Conservation (phyloP, 1,140 invertebrate species). For the Nasonia vitripennis region DNA sequence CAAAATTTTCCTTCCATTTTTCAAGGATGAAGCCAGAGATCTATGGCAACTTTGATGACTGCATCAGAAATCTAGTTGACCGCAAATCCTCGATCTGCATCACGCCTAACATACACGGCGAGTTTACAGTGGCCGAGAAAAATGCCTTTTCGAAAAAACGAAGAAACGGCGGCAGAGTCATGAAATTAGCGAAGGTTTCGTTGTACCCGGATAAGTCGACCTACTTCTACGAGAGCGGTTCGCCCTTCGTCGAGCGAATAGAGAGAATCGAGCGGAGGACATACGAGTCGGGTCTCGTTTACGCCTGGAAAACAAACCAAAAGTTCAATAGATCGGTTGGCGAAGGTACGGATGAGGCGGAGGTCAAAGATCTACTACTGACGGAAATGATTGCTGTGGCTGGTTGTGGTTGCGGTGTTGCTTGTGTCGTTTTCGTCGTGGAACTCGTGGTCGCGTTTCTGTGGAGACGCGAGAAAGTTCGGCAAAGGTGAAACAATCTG, state of each 20-base stretch:
- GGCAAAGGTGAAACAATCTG: too few species aligned
- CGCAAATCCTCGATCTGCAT: slow-evolving; percentile 9
- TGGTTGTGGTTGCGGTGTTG: too few species aligned
- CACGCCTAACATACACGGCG: background rate
- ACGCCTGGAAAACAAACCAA: background rate
- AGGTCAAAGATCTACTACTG: background rate
- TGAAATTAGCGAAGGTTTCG: slow-evolving; percentile 7
- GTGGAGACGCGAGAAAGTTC: too few species aligned
- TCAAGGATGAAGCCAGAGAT: background rate
- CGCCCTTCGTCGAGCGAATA: slow-evolving; percentile 4
- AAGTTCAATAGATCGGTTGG: background rate
- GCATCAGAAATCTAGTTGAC: background rate
- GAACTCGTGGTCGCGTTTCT: too few species aligned
- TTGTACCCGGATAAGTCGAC: slow-evolving; percentile 9
- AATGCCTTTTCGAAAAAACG: background rate
- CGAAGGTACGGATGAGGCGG: background rate
- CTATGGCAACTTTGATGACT: background rate
- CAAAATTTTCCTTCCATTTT: background rate
- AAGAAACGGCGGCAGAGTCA: background rate
- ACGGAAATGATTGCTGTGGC: background rate
- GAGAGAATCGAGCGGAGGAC: background rate
- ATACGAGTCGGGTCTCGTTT: background rate
- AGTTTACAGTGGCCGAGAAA: background rate
- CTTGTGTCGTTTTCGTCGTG: too few species aligned
- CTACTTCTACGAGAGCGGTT: slow-evolving; percentile 10